phyloP scores from a whole-genome alignment of 23 tunicate species.

The Trididemnum clinides region DNA sequence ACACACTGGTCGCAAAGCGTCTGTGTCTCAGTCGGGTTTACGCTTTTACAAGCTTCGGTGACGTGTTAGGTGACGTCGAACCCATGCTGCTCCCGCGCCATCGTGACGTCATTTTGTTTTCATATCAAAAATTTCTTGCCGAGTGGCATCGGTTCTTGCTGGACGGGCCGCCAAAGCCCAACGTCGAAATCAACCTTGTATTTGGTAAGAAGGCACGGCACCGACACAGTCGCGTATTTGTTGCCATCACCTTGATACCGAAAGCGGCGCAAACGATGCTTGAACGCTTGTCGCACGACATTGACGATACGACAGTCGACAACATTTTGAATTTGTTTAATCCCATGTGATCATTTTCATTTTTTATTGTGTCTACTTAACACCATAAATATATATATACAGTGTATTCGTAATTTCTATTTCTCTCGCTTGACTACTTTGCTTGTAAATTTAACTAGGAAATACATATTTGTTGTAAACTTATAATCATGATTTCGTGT shows the following conservation, averaged over 20 bases:
- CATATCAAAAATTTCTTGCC: constrained; percentile 42
- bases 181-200: constrained; percentile 52
- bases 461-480: too few species aligned
- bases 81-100: constrained; percentile 34
- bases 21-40: constrained; percentile 50
- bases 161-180: constrained; percentile 56
- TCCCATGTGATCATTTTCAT: background rate
- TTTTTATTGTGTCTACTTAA: too few species aligned
- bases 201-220: constrained; percentile 62
- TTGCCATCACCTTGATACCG: constrained; percentile 41
- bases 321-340: constrained; percentile 44
- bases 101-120: constrained; percentile 27
- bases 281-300: constrained; percentile 10
- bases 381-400: too few species aligned
- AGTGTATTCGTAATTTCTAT: too few species aligned
- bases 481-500: too few species aligned
- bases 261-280: constrained; percentile 73
- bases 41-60: constrained; percentile 60
- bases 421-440: too few species aligned
- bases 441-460: too few species aligned
- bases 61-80: constrained; percentile 21
- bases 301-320: constrained; percentile 42
- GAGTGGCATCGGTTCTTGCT: constrained; percentile 65
- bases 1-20: constrained; percentile 38
- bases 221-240: constrained; percentile 64